Base-by-base conservation (phyloP, 2,888 invertebrate species). In the Aleiodes testaceus region DNA sequence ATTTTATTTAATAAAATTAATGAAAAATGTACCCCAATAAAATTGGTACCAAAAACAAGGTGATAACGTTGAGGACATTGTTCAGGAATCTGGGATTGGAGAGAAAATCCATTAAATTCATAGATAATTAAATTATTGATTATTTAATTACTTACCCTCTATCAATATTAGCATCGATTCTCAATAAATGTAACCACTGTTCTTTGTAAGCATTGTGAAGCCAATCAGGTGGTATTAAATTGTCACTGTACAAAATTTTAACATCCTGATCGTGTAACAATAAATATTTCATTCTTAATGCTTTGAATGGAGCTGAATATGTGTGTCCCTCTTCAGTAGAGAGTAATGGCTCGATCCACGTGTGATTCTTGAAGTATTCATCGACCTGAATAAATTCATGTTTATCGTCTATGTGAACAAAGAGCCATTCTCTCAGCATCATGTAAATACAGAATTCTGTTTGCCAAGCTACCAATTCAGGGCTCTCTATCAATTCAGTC, bases 371-470 rank as follows among this genome's bases (percentile, higher is more conserved):
- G 53, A 81, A 87, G 70, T 80, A 87, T 14, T 86, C 85, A 11
- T 87, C 85, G 1, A 86, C 79, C 66, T 83, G 79, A 14, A 79
- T 12, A 0, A 77, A 76, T 64, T 84, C 83, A 50, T 85, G 82
- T 47, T 79, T 75, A 72, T 79, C 77, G 26, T 80, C 73, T 36
- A 83, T 73, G 50, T 85, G 83, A 6, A 85, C 81, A 67, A 82
- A 87, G 7, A 87, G 73, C 85, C 94, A 94, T 79, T 91, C 90
- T 79, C 93, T 91, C 18, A 94, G 83, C 83, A 94, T 87, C 61
- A 92, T 91, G 78, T 94, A 94, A 49, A 94, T 87, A 42, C 93
- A 93, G 85, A 93, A 93, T 87, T 94, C 94, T 0, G 94, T 94
- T 87, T 94, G 94, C 88, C 94, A 91, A 1, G 93, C 93, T 82